These are phyloP conservation scores for Bubo bubo DNA, from an alignment of 2,113 vertebrate species.

Conservation along the genomic window DNA sequence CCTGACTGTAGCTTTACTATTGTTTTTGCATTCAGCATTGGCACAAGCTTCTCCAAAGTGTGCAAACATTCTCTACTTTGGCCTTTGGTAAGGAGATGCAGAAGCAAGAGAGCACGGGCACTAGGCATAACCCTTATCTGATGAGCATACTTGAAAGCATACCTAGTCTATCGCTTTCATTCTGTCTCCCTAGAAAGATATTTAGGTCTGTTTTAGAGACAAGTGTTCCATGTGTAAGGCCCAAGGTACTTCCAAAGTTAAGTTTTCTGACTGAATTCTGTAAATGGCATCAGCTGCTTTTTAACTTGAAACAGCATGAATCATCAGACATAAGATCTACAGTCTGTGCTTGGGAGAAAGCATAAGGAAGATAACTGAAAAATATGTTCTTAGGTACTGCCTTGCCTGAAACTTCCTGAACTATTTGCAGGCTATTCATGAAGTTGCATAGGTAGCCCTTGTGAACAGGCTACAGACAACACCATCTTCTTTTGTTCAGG, in stretches of 20 bases:
- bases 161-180: neutral
- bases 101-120: neutral
- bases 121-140: neutral
- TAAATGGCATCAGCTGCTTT: neutral
- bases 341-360: neutral
- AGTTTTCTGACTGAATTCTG: neutral
- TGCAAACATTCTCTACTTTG: neutral
- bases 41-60: rapidly evolving
- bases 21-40: neutral
- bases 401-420: neutral
- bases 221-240: neutral
- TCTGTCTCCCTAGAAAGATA: neutral
- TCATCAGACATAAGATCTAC: neutral
- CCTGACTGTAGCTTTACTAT: neutral
- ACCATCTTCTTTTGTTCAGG: neutral
- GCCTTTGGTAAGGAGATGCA: neutral
- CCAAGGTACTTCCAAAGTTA: neutral
- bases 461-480: neutral
- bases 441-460: too few species aligned
- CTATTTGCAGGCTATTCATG: rapidly evolving
- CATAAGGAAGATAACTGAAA: neutral
- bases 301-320: neutral
- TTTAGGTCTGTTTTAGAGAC: neutral
- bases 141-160: neutral
- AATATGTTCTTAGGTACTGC: neutral